Evolutionary conservation across 2,113 vertebrate species (phyloP).

Genomic region (Hylia prasina): DNA sequence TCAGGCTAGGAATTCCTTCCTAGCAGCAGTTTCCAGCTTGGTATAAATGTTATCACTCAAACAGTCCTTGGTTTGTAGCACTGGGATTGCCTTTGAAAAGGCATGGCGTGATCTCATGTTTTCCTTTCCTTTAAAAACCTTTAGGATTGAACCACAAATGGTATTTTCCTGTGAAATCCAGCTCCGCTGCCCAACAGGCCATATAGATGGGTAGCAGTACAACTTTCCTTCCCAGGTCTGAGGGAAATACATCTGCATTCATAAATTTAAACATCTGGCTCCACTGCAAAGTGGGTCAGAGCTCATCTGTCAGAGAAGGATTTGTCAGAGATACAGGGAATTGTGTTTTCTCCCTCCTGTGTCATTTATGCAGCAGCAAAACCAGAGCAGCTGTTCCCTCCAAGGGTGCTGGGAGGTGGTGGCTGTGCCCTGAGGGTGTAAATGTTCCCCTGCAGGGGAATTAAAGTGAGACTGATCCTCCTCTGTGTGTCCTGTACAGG

Average conservation of each 20-base stretch:
- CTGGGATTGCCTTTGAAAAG: neutral
- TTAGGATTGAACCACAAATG: neutral
- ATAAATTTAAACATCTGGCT: slow-evolving; percentile 26
- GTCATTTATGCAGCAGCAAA: neutral
- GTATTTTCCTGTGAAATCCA: neutral
- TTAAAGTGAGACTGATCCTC: neutral
- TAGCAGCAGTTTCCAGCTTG: neutral
- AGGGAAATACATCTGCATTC: neutral
- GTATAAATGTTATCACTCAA: neutral
- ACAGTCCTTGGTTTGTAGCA: neutral
- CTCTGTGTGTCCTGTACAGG: too few species aligned
- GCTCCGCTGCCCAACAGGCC: neutral
- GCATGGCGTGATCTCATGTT: neutral
- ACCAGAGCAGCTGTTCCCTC: neutral
- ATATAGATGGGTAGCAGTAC: neutral
- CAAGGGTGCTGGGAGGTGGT: neutral
- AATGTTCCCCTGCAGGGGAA: neutral
- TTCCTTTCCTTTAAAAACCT: slow-evolving; percentile 13
- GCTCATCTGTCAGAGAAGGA: slow-evolving; percentile 16
- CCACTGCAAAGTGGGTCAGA: neutral
- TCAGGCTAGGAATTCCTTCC: neutral
- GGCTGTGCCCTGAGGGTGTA: accelerated
- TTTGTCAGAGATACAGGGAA: neutral
- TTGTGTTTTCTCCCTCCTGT: neutral
- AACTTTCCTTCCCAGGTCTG: neutral